Conservation (phyloP, 2,113 vertebrate species). For the Vanacampus margaritifer region DNA sequence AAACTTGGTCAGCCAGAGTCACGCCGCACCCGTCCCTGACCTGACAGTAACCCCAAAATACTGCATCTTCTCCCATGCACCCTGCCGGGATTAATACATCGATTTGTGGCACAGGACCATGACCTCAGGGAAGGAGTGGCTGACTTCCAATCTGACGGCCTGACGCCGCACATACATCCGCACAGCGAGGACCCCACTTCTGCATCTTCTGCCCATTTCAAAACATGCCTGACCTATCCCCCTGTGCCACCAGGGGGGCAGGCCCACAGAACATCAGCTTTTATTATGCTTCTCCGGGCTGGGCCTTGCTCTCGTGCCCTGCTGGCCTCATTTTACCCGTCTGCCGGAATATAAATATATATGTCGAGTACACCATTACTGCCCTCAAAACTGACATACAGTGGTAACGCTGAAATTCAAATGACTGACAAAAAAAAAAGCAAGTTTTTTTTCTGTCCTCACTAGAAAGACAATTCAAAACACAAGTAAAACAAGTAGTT, state of each 20-base stretch:
- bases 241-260: not conserved
- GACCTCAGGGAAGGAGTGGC: not conserved
- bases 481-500: too few species aligned
- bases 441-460: too few species aligned
- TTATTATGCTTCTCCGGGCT: not conserved
- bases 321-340: not conserved
- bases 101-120: conserved; percentile 7
- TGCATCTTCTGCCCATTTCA: not conserved
- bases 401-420: not conserved
- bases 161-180: not conserved
- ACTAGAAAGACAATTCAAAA: too few species aligned
- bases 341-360: not conserved
- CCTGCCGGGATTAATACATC: conserved; percentile 4
- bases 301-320: not conserved
- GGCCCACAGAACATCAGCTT: not conserved
- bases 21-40: not conserved
- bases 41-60: conserved; percentile 5
- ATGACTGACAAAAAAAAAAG: not conserved
- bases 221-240: not conserved
- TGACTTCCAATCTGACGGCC: conserved; percentile 5
- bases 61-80: not conserved
- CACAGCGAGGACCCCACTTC: not conserved
- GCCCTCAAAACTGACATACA: not conserved
- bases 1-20: not conserved
- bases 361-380: not conserved